phyloP scores from a whole-genome alignment of 2,888 invertebrate genomes.

The Acleris cristana region DNA sequence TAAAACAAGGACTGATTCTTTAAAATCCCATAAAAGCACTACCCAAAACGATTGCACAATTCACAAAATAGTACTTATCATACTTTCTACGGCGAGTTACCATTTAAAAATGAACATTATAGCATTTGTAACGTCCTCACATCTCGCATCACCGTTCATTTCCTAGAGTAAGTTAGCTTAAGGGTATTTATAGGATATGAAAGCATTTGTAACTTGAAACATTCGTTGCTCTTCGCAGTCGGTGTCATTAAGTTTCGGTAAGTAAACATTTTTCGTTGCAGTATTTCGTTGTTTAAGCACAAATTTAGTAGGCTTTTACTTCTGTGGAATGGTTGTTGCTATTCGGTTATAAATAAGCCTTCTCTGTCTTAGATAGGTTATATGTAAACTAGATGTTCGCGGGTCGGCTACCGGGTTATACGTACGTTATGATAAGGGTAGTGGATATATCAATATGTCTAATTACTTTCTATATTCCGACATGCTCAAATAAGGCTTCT shows the following conservation, averaged over 20 bases:
- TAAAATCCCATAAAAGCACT: slow-evolving; percentile 1
- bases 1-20: slow-evolving; percentile 16
- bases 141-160: slow-evolving; percentile 53
- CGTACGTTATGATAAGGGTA: slow-evolving; percentile 41
- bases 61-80: slow-evolving; percentile 45
- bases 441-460: slow-evolving; percentile 43
- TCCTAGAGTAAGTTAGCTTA: slow-evolving; percentile 72
- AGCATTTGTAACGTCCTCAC: slow-evolving; percentile 18
- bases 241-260: slow-evolving; percentile 49
- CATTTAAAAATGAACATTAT: background rate
- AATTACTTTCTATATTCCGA: background rate
- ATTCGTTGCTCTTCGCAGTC: slow-evolving; percentile 66
- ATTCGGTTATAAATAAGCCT: slow-evolving; percentile 62
- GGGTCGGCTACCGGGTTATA: slow-evolving; percentile 49
- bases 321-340: slow-evolving; percentile 66
- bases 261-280: slow-evolving; percentile 58
- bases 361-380: slow-evolving; percentile 78
- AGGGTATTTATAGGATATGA: slow-evolving; percentile 44
- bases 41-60: slow-evolving; percentile 11
- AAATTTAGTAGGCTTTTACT: slow-evolving; percentile 61
- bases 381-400: slow-evolving; percentile 71
- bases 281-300: slow-evolving; percentile 70
- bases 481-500: background rate
- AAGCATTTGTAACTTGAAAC: slow-evolving; percentile 74
- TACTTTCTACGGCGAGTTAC: slow-evolving; percentile 21